A percentile compares a stretch with the other conserved stretches of the same genome.
Evolutionary conservation across 2,113 vertebrate genomes (phyloP).

Genomic region (Lipophrys pholis): DNA sequence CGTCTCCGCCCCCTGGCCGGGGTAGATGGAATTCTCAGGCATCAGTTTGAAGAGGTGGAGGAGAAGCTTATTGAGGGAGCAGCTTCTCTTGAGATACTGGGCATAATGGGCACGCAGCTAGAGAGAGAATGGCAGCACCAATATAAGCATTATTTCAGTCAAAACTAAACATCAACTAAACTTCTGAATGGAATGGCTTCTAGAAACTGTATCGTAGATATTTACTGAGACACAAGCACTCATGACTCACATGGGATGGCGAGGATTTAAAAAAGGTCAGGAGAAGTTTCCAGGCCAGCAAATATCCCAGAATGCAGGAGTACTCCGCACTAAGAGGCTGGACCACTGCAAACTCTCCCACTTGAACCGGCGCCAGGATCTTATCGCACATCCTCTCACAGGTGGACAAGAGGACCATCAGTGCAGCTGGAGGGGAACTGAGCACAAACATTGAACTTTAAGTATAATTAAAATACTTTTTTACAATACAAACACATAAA

Average conservation of each 20-base stretch:
- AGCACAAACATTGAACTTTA: background rate
- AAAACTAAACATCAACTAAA: background rate
- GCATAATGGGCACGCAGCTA: conserved; percentile 97
- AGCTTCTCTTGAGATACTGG: conserved; percentile 90
- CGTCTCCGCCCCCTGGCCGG: conserved; percentile 82
- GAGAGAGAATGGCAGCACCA: conserved; percentile 15
- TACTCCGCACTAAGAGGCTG: conserved; percentile 92
- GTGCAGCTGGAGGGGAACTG: conserved; percentile 92
- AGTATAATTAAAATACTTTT: background rate
- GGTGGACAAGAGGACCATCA: conserved; percentile 89
- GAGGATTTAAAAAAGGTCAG: conserved; percentile 95
- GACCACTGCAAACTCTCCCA: conserved; percentile 92
- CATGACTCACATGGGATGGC: conserved; percentile 89
- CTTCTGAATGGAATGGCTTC: too few species aligned
- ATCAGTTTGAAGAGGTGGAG: conserved; percentile 96
- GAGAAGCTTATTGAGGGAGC: conserved; percentile 93
- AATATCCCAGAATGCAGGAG: conserved; percentile 92
- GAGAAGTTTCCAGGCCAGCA: conserved; percentile 95
- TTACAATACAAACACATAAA: too few species aligned
- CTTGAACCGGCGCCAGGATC: conserved; percentile 87
- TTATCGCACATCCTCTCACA: conserved; percentile 91
- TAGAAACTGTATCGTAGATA: background rate
- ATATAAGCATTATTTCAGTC: background rate
- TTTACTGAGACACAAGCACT: background rate
- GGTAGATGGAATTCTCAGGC: conserved; percentile 90